Conservation (phyloP, 2,888 invertebrate species). For the Callinectes sapidus region DNA sequence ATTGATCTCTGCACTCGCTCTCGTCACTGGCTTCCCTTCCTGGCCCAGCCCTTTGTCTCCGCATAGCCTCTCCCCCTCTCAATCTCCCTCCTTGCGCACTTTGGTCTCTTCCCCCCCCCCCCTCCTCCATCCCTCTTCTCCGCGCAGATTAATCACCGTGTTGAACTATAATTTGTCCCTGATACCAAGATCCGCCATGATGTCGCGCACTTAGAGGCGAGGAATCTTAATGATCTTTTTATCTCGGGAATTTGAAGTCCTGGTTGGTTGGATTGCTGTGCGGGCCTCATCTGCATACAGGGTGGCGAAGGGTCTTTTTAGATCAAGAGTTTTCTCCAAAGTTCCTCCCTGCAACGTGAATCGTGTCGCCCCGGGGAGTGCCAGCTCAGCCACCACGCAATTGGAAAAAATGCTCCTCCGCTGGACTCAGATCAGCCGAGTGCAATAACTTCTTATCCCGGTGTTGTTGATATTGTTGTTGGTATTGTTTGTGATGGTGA, state of each 20-base stretch:
- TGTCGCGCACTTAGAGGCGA: not conserved
- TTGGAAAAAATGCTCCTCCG: not conserved
- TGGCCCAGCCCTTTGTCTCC: not conserved
- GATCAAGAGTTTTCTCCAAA: constrained; percentile 7
- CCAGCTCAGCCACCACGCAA: not conserved
- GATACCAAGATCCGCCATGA: constrained; percentile 16
- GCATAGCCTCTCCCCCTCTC: too few species aligned
- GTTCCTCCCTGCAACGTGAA: not conserved
- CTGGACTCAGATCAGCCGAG: constrained; percentile 4
- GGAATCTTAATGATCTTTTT: constrained; percentile 35
- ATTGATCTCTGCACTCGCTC: not conserved
- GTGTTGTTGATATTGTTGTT: not conserved
- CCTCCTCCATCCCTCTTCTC: not conserved
- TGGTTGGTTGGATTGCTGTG: not conserved
- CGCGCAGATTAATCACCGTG: constrained; percentile 14
- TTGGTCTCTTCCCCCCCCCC: not conserved
- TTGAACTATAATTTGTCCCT: constrained; percentile 24
- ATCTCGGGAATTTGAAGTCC: not conserved
- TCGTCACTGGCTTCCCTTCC: not conserved
- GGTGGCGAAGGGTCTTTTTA: constrained; percentile 10
- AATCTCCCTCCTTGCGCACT: not conserved
- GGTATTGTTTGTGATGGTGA: not conserved
- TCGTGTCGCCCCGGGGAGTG: not conserved
- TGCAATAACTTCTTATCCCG: not conserved
- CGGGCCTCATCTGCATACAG: constrained; percentile 12